phyloP scores from a whole-genome alignment of 1,140 invertebrate species.

The Cydia strobilella region DNA sequence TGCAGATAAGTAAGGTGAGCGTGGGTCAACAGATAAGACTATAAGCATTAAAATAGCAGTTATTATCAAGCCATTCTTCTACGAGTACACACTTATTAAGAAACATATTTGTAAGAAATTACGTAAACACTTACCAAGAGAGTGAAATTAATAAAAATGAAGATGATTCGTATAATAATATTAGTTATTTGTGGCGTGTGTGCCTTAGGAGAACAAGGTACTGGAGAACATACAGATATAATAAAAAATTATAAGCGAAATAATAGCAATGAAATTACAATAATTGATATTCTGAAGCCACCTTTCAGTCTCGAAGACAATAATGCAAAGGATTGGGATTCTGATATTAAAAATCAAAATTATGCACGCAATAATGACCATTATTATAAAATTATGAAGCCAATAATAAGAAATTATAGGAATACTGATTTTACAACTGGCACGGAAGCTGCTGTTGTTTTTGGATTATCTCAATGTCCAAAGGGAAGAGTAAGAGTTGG shows the following conservation, averaged over 20 bases:
- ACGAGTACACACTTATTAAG: neutral
- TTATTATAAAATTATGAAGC: neutral
- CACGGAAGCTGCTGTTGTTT: neutral
- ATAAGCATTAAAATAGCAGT: slow-evolving; percentile 6
- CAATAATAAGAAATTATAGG: slow-evolving; percentile 3
- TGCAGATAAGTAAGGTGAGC: neutral
- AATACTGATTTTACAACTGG: neutral
- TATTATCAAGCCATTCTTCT: slow-evolving; percentile 3
- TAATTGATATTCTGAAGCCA: neutral
- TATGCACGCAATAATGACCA: neutral
- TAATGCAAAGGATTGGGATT: neutral
- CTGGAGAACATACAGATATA: neutral
- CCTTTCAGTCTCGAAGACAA: neutral
- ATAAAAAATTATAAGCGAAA: neutral
- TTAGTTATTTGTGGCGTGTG: neutral
- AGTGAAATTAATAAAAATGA: neutral
- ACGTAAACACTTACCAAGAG: neutral
- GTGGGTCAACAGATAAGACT: neutral
- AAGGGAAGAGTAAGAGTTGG: neutral
- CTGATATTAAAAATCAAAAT: neutral
- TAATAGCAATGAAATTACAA: neutral
- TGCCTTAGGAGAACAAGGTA: neutral
- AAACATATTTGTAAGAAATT: neutral
- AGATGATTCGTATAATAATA: slow-evolving; percentile 1
- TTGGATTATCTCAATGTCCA: neutral